Conservation (phyloP, 2,888 invertebrate genomes). For the Tiphia femorata region DNA sequence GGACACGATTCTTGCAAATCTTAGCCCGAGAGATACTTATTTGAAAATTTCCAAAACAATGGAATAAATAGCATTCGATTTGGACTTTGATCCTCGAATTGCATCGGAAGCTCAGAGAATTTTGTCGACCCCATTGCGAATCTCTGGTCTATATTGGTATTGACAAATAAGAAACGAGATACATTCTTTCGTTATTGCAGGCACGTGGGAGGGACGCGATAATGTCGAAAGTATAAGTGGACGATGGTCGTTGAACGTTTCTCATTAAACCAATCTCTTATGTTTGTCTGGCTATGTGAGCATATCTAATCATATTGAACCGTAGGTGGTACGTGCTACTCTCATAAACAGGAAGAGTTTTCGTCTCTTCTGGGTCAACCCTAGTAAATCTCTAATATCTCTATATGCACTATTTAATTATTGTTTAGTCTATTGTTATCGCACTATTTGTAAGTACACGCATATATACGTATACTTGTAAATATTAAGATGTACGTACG, state of each 20-base stretch:
- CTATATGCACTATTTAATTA: not conserved
- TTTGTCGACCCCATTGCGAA: no score
- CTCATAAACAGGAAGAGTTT: conserved; percentile 28
- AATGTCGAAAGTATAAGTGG: conserved; percentile 25
- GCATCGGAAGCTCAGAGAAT: no score
- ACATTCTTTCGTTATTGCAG: conserved; percentile 19
- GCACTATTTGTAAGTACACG: no score
- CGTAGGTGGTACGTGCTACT: conserved; percentile 22
- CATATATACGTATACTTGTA: no score
- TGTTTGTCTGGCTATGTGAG: conserved; percentile 21
- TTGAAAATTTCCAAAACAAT: no score
- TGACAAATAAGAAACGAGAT: conserved; percentile 12
- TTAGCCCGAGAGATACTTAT: no score
- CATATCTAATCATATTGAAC: conserved; percentile 32
- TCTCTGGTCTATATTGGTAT: no score
- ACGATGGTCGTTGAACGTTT: conserved; percentile 34
- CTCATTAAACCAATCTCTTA: conserved; percentile 36
- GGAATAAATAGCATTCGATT: no score
- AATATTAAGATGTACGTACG: no score
- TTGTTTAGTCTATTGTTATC: no score
- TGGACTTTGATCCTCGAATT: no score
- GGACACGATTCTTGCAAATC: no score
- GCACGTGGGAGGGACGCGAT: conserved; percentile 26
- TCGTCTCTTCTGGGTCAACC: not conserved
- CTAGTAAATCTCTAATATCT: not conserved